Evolutionary conservation across 2,113 vertebrate genomes (phyloP), one percentile per base, ranked within the genome.

Genomic region (Manacus vitellinus): DNA sequence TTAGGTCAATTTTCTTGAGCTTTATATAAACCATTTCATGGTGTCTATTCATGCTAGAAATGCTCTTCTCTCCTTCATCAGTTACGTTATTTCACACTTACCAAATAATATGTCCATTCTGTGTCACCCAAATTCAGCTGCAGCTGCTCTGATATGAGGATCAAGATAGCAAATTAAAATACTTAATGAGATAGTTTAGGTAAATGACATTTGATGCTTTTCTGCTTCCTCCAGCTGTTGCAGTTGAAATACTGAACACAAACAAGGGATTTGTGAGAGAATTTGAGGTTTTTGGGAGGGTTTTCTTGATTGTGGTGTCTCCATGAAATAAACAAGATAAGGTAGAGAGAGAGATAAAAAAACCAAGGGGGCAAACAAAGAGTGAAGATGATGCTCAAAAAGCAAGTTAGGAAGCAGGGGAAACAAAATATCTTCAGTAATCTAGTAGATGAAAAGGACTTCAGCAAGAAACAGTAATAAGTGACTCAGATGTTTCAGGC

Each of bases 81-180:
- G 66, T 87, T 92, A 84, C 5, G 5, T 70, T 91, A 96, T 95
- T 97, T 97, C 85, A 97, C 58, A 89, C 80, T 96, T 92, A 74
- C 33, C 41, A 95, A 90, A 78, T 55, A 81, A 82, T 83, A 85
- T 51, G 61, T 35, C 72, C 67, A 74, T 85, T 89, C 27, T 66
- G 25, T 79, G 54, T 77, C 75, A 94, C 43, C 58, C 51, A 88
- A 94, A 96, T 95, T 84, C 79, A 84, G 33, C 52, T 79, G 77
- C 72, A 86, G 49, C 49, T 97, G 74, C 56, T 89, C 56, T 76
- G 71, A 88, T 65, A 39, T 51, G 22, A 85, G 61, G 51, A 71
- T 89, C 70, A 93, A 90, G 82, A 93, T 16, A 92, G 30, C 21
- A 95, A 92, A 96, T 96, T 95, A 94, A 95, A 95, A 91, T 62